Conservation (phyloP, 2,113 vertebrate species). For the Prunella himalayana region DNA sequence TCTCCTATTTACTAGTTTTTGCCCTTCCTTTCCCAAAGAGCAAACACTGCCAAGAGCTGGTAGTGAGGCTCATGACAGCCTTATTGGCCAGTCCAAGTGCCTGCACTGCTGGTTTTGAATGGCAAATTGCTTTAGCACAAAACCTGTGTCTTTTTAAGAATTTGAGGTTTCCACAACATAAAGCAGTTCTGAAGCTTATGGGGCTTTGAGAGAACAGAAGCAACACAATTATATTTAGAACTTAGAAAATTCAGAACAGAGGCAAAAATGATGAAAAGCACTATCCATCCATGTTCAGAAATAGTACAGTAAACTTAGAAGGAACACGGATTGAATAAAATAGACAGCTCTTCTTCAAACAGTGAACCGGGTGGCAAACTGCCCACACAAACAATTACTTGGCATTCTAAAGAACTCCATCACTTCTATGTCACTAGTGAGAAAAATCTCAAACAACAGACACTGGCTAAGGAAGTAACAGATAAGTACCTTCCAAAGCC, state of each 20-base stretch:
- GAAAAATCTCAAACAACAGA: background rate
- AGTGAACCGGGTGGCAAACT: background rate
- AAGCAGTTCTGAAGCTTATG: background rate
- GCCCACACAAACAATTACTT: background rate
- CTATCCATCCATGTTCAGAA: background rate
- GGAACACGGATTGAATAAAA: background rate
- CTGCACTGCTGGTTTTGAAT: accelerated
- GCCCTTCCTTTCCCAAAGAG: background rate
- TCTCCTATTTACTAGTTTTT: background rate
- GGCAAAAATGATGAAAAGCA: background rate
- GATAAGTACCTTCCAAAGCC: background rate
- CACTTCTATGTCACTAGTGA: background rate
- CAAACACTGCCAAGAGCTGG: background rate
- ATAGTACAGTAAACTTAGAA: background rate
- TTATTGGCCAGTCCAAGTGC: background rate
- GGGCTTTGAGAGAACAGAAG: background rate
- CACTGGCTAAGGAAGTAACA: background rate
- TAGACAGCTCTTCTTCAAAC: background rate
- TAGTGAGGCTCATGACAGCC: background rate
- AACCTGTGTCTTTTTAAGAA: background rate
- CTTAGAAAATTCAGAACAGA: background rate
- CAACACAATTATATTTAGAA: background rate
- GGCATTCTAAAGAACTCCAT: background rate
- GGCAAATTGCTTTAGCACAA: background rate
- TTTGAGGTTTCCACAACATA: background rate